Conservation (phyloP, 2,888 invertebrate genomes). For the Diplolepis rosae region DNA sequence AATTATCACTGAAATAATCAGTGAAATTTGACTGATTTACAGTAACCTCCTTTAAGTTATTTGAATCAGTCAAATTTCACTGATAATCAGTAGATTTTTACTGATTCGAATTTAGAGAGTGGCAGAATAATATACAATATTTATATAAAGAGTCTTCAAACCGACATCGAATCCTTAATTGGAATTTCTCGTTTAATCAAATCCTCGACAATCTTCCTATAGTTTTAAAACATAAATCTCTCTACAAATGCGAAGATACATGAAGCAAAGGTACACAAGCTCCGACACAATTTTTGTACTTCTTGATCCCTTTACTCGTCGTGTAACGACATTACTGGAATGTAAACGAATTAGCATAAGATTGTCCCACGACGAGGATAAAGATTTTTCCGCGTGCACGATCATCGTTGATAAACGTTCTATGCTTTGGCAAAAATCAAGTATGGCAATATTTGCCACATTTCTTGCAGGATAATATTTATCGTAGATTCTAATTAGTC, state of each 20-base stretch:
- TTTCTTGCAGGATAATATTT: slow-evolving; percentile 10
- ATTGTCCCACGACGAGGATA: background rate
- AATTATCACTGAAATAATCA: background rate
- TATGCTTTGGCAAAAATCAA: background rate
- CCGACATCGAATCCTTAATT: background rate
- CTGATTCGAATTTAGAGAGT: too few species aligned
- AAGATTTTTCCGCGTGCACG: slow-evolving; percentile 12
- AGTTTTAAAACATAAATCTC: slow-evolving; percentile 5
- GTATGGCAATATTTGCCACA: slow-evolving; percentile 1
- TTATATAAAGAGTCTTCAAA: too few species aligned
- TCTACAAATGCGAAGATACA: background rate
- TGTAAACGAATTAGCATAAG: slow-evolving; percentile 26
- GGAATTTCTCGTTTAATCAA: slow-evolving; percentile 1
- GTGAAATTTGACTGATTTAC: background rate
- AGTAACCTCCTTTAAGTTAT: background rate
- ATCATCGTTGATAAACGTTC: slow-evolving; percentile 21
- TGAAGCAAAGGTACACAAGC: slow-evolving; percentile 1
- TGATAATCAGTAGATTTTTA: background rate
- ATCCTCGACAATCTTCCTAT: background rate
- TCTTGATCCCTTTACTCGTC: slow-evolving; percentile 22
- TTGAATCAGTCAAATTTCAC: background rate
- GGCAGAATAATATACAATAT: too few species aligned
- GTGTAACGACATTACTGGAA: slow-evolving; percentile 24
- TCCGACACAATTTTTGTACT: slow-evolving; percentile 21
- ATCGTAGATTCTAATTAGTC: slow-evolving; percentile 10